A percentile compares a stretch with the other conserved stretches of the same genome.
Evolutionary conservation across 2,888 invertebrate genomes (phyloP).

Genomic region (Microctonus aethiopoides): DNA sequence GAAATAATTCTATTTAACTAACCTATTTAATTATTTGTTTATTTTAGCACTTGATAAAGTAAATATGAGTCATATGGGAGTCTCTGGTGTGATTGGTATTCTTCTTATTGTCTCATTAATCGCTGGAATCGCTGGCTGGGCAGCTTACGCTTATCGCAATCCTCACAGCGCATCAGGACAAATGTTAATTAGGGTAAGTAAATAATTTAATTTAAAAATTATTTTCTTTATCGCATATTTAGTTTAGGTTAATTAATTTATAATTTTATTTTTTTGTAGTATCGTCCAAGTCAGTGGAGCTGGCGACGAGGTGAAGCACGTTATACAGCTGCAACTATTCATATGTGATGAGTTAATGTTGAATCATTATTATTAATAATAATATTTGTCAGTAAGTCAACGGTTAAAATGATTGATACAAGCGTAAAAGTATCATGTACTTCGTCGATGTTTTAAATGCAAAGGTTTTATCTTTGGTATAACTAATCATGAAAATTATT

Average conservation of each 20-base stretch:
- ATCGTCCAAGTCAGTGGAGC: constrained; percentile 94
- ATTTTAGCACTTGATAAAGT: constrained; percentile 58
- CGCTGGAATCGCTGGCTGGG: constrained; percentile 80
- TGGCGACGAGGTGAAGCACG: constrained; percentile 92
- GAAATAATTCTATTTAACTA: constrained; percentile 6
- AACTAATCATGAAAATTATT: too few species aligned
- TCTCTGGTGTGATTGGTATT: constrained; percentile 75
- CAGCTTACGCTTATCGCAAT: constrained; percentile 93
- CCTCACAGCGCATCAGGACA: constrained; percentile 97
- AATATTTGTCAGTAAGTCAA: constrained; percentile 29
- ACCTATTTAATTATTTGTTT: constrained; percentile 9
- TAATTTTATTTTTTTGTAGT: constrained; percentile 71
- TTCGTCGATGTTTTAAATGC: neutral
- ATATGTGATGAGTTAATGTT: constrained; percentile 76
- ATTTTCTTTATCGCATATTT: neutral
- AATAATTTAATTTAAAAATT: constrained; percentile 5
- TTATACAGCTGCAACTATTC: constrained; percentile 94
- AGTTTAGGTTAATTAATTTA: neutral
- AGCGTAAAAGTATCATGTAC: neutral
- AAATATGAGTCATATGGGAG: constrained; percentile 67
- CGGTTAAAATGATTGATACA: constrained; percentile 22
- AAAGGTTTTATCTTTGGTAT: neutral
- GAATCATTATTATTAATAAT: constrained; percentile 31
- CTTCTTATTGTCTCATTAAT: constrained; percentile 78
- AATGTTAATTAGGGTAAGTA: constrained; percentile 90